Percentiles rank a stretch among this genome's conserved stretches.
phyloP scores from a whole-genome alignment of 2,797 vertebrate genomes.

The Eupleurogrammus muticus region DNA sequence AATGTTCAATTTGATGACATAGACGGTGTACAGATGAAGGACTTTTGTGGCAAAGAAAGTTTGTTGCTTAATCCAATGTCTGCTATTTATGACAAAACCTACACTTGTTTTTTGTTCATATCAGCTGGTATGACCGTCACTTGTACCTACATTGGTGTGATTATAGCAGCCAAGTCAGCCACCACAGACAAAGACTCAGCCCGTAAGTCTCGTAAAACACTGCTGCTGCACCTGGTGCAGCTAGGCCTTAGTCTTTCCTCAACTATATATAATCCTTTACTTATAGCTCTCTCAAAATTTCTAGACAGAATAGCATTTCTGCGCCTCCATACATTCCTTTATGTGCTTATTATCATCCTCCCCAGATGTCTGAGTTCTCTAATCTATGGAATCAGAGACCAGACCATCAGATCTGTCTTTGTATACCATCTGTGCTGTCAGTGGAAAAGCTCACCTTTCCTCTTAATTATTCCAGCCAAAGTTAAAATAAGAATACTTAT shows the following conservation, averaged over 20 bases:
- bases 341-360: constrained; percentile 35
- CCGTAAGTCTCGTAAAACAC: constrained; percentile 47
- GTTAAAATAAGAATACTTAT: too few species aligned
- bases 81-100: constrained; percentile 1
- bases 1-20: constrained; percentile 18
- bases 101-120: constrained; percentile 40
- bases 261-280: background rate
- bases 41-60: constrained; percentile 21
- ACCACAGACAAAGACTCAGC: constrained; percentile 45
- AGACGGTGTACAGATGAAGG: constrained; percentile 23
- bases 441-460: too few species aligned
- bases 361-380: constrained; percentile 67
- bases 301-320: background rate
- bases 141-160: constrained; percentile 53
- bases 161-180: constrained; percentile 55
- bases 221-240: constrained; percentile 66
- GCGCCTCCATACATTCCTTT: constrained; percentile 26
- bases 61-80: constrained; percentile 7
- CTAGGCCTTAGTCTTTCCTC: constrained; percentile 52
- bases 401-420: constrained; percentile 49
- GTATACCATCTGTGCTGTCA: constrained; percentile 26
- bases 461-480: too few species aligned
- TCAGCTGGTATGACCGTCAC: constrained; percentile 6
- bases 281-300: background rate
- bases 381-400: constrained; percentile 68